Percentiles rank a stretch among this genome's conserved stretches.
Evolutionary conservation across 2,113 vertebrate species (phyloP).

Genomic region (Globicephala melas): DNA sequence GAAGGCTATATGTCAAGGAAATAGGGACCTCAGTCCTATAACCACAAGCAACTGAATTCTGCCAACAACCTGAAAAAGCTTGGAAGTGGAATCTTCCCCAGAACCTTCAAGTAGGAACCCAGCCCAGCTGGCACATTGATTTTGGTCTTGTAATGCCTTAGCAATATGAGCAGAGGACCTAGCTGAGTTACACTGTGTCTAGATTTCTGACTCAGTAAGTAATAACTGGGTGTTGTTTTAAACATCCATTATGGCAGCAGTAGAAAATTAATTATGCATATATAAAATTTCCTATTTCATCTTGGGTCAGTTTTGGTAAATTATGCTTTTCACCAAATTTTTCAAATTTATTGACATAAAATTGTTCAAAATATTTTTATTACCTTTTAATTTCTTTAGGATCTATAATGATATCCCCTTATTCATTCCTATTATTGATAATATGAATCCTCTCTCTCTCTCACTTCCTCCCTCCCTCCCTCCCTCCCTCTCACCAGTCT

Average conservation of each 20-base stretch:
- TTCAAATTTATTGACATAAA: background rate
- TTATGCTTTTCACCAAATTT: background rate
- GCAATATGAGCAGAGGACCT: background rate
- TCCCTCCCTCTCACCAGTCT: background rate
- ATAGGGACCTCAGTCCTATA: background rate
- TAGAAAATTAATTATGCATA: background rate
- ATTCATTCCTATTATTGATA: background rate
- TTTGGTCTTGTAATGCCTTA: background rate
- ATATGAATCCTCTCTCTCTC: background rate
- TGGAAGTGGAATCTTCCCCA: background rate
- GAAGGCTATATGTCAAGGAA: background rate
- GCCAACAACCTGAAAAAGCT: background rate
- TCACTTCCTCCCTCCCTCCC: background rate
- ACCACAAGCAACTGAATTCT: background rate
- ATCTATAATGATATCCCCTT: background rate
- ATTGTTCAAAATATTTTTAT: background rate
- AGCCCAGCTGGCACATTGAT: background rate
- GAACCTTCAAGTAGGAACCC: background rate
- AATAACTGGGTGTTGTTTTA: background rate
- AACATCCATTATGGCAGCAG: background rate
- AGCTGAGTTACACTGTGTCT: background rate
- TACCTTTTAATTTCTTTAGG: background rate
- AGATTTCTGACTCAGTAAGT: background rate
- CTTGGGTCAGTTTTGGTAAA: background rate
- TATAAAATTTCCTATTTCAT: background rate